These are phyloP conservation scores for Acropternis orthonyx DNA, from an alignment of 2,797 vertebrate genomes.

Conservation along the genomic window DNA sequence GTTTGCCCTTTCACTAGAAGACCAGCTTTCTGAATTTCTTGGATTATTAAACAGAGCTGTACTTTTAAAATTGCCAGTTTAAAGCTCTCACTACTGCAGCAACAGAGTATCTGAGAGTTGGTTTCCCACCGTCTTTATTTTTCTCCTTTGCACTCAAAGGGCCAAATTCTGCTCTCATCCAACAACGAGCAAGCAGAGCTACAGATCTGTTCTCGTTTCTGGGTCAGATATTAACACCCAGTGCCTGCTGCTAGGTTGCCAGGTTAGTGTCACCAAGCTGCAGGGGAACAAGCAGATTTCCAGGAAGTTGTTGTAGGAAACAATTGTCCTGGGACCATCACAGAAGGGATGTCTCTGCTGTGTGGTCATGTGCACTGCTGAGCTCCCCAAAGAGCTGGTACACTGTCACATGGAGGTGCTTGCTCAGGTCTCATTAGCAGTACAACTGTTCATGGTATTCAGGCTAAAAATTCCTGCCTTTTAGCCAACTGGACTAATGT, in stretches of 20 bases:
- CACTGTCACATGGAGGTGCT: accelerated
- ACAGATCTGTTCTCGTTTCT: not conserved
- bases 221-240: not conserved
- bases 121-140: not conserved
- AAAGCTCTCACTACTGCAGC: not conserved
- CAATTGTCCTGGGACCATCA: accelerated
- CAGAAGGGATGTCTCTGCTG: accelerated
- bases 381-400: not conserved
- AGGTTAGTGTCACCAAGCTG: not conserved
- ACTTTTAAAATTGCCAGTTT: not conserved
- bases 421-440: not conserved
- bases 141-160: not conserved
- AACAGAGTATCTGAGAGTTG: not conserved
- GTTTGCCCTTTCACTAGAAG: slow-evolving; percentile 56
- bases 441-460: not conserved
- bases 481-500: not conserved
- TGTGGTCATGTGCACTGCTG: accelerated
- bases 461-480: not conserved
- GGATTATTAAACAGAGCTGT: slow-evolving; percentile 35
- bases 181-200: not conserved
- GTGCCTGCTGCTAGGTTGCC: not conserved
- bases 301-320: not conserved
- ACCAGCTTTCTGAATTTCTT: slow-evolving; percentile 29
- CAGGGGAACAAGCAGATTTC: not conserved
- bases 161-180: not conserved